A percentile compares a stretch with the other conserved stretches of the same genome.
Evolutionary conservation across 23 tunicate genomes (phyloP).

Genomic region (Oikopleura dioica): DNA sequence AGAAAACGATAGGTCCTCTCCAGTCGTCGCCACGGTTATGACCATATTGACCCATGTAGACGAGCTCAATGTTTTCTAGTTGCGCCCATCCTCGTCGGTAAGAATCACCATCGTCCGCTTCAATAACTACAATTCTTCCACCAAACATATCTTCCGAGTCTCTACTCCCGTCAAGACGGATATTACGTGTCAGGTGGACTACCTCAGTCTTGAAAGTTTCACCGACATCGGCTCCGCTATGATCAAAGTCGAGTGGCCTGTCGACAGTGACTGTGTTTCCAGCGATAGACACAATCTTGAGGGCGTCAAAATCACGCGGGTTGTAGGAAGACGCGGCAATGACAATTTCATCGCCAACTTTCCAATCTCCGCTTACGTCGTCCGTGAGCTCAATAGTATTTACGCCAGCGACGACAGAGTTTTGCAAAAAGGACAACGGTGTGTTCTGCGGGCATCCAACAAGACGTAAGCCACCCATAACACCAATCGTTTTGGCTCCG

Average conservation of each 20-base stretch:
- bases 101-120: neutral
- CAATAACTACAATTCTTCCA: neutral
- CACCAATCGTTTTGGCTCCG: conserved; percentile 21
- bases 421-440: neutral
- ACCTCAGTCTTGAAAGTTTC: neutral
- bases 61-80: neutral
- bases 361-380: conserved; percentile 21
- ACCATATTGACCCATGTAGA: neutral
- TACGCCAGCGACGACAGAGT: neutral
- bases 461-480: conserved; percentile 16
- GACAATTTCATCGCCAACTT: conserved; percentile 54
- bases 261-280: neutral
- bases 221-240: neutral
- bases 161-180: neutral
- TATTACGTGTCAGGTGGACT: neutral
- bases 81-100: neutral
- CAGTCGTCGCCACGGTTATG: neutral
- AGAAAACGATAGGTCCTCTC: neutral
- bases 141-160: neutral
- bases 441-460: neutral
- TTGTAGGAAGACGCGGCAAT: conserved; percentile 30
- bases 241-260: neutral
- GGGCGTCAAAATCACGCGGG: neutral
- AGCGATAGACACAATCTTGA: neutral
- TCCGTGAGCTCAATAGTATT: neutral